phyloP scores from a whole-genome alignment of 2,113 vertebrate species.

The Notiomystis cincta region DNA sequence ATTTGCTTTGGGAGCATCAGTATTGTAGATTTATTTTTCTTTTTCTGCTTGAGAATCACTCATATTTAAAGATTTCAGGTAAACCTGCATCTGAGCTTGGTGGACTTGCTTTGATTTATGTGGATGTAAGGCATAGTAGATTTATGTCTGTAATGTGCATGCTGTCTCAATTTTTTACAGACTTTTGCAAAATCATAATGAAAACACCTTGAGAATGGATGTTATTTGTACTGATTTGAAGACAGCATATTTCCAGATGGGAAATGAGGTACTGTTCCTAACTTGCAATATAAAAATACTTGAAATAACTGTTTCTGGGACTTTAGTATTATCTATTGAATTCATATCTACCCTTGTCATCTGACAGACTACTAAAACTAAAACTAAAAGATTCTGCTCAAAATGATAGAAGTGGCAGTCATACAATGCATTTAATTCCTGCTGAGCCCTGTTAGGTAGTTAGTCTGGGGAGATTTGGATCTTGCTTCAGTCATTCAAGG shows the following conservation, averaged over 20 bases:
- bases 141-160: neutral
- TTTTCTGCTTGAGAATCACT: neutral
- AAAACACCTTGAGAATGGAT: neutral
- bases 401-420: slow-evolving; percentile 17
- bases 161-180: neutral
- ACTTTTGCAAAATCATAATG: neutral
- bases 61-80: neutral
- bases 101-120: neutral
- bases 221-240: neutral
- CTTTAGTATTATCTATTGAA: slow-evolving; percentile 28
- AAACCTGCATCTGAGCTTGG: neutral
- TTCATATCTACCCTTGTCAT: slow-evolving; percentile 46
- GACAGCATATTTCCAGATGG: neutral
- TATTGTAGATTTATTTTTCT: neutral
- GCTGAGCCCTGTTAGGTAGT: neutral
- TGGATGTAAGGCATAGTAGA: neutral
- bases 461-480: neutral
- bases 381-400: slow-evolving; percentile 32
- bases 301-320: slow-evolving; percentile 33
- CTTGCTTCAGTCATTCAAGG: neutral
- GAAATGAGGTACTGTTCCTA: slow-evolving; percentile 3
- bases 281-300: neutral
- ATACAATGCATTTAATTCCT: slow-evolving; percentile 22
- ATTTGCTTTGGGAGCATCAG: neutral
- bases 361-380: slow-evolving; percentile 61